These are phyloP conservation scores for Endomychus coccineus DNA, from an alignment of 2,888 invertebrate species.

Conservation along the genomic window DNA sequence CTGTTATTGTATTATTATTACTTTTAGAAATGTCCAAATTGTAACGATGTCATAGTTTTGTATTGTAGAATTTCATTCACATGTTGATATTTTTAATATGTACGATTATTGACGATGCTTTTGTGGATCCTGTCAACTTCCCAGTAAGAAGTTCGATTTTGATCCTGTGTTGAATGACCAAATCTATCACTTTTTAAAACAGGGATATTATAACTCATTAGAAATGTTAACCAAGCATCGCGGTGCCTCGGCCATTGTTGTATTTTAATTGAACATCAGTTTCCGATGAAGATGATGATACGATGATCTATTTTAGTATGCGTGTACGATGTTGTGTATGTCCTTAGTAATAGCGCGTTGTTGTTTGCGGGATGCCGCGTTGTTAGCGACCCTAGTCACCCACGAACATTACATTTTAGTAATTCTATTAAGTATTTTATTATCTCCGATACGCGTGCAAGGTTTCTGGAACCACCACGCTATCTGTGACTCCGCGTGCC, in stretches of 20 bases:
- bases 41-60: slow-evolving; percentile 34
- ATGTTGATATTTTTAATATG: slow-evolving; percentile 44
- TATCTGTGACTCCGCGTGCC: slow-evolving; percentile 37
- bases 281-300: slow-evolving; percentile 34
- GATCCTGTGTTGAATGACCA: slow-evolving; percentile 38
- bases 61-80: slow-evolving; percentile 31
- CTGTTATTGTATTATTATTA: slow-evolving; percentile 32
- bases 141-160: too few relatives aligned
- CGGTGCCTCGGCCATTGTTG: slow-evolving; percentile 43
- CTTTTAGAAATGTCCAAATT: slow-evolving; percentile 33
- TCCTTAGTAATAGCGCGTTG: slow-evolving; percentile 43
- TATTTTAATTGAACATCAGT: slow-evolving; percentile 40
- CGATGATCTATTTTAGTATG: slow-evolving; percentile 44
- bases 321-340: slow-evolving; percentile 45
- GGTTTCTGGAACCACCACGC: slow-evolving; percentile 23
- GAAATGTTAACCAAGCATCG: slow-evolving; percentile 40
- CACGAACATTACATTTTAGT: slow-evolving; percentile 36
- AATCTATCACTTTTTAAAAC: slow-evolving; percentile 37
- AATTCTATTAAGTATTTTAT: slow-evolving; percentile 26
- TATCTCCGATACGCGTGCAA: slow-evolving; percentile 22
- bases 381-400: slow-evolving; percentile 47
- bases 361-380: slow-evolving; percentile 45
- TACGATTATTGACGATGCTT: slow-evolving; percentile 38
- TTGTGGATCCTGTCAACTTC: too few relatives aligned
- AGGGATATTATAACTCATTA: slow-evolving; percentile 34